Percentiles rank a stretch among this genome's conserved stretches.
These are phyloP conservation scores for Sigmodon hispidus DNA, from an alignment of 2,113 vertebrate genomes.

Conservation along the genomic window DNA sequence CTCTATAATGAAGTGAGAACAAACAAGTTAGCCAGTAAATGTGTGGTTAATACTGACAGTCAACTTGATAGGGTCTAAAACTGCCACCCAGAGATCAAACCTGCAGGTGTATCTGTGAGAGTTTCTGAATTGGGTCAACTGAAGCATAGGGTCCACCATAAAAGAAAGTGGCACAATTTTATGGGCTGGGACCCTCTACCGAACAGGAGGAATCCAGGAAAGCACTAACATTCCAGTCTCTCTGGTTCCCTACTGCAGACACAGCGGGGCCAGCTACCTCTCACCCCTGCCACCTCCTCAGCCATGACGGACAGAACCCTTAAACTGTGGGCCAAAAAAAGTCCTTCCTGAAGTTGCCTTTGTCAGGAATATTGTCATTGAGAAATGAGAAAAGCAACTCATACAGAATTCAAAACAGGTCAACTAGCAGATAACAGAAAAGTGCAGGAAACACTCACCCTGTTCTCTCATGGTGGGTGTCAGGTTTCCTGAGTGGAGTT, in stretches of 20 bases:
- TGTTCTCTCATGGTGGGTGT: fast-evolving
- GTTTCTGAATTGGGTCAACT: not conserved
- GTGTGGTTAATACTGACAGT: not conserved
- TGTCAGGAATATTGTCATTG: too few relatives aligned
- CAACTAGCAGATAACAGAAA: fast-evolving
- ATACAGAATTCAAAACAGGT: too few relatives aligned
- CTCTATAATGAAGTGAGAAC: not conserved
- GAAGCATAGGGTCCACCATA: not conserved
- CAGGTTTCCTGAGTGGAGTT: fast-evolving
- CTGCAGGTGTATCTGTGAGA: not conserved
- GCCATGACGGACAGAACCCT: not conserved
- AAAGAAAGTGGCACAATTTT: too few relatives aligned
- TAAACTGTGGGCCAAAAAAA: not conserved
- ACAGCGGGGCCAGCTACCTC: not conserved
- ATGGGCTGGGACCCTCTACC: not conserved
- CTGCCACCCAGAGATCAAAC: not conserved
- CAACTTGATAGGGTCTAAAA: not conserved
- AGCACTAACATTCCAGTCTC: fast-evolving
- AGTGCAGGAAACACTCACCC: fast-evolving
- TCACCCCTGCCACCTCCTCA: too few relatives aligned
- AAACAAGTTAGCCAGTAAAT: fast-evolving
- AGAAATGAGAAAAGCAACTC: not conserved
- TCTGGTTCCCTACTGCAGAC: not conserved
- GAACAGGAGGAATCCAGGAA: not conserved
- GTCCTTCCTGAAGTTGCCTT: not conserved